Percentiles rank a stretch among this genome's conserved stretches.
phyloP scores from a whole-genome alignment of 2,888 invertebrate species.

The Melanostoma mellinum region DNA sequence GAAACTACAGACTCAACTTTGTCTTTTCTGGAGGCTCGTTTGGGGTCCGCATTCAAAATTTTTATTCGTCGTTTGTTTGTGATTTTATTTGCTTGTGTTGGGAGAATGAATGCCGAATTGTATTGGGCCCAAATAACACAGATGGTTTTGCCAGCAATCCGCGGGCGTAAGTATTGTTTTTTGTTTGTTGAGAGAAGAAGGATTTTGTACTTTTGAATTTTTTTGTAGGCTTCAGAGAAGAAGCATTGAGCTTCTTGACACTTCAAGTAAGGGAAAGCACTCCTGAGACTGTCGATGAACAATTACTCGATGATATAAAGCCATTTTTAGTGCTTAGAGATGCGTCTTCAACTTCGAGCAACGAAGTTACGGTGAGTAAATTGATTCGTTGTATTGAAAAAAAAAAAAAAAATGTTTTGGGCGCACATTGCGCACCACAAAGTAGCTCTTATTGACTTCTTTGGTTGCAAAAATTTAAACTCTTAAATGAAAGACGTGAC shows the following conservation, averaged over 20 bases:
- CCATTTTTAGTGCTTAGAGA: conserved; percentile 49
- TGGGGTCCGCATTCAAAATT: conserved; percentile 77
- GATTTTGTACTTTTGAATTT: conserved; percentile 11
- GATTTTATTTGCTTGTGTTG: conserved; percentile 80
- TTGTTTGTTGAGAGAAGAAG: not conserved
- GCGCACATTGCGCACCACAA: too few species aligned
- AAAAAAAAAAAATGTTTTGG: too few species aligned
- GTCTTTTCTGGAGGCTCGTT: conserved; percentile 78
- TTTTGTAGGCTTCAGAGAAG: conserved; percentile 76
- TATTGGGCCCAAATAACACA: conserved; percentile 80
- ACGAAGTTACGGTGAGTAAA: conserved; percentile 58
- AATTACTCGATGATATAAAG: conserved; percentile 52
- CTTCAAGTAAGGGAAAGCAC: conserved; percentile 76
- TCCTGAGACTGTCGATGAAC: conserved; percentile 72
- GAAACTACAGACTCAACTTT: conserved; percentile 73
- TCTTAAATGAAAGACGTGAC: too few species aligned
- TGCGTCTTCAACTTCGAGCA: conserved; percentile 34
- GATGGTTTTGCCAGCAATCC: conserved; percentile 74
- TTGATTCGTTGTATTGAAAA: not conserved
- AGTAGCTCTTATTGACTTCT: too few species aligned
- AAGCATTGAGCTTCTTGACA: conserved; percentile 77
- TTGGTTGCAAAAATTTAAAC: too few species aligned
- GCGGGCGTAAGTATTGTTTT: conserved; percentile 54
- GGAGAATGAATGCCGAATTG: conserved; percentile 78
- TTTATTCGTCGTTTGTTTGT: conserved; percentile 79